Percentiles rank a stretch among this genome's conserved stretches.
phyloP scores from a whole-genome alignment of 2,888 invertebrate species.

The Xestia rhomboidea region DNA sequence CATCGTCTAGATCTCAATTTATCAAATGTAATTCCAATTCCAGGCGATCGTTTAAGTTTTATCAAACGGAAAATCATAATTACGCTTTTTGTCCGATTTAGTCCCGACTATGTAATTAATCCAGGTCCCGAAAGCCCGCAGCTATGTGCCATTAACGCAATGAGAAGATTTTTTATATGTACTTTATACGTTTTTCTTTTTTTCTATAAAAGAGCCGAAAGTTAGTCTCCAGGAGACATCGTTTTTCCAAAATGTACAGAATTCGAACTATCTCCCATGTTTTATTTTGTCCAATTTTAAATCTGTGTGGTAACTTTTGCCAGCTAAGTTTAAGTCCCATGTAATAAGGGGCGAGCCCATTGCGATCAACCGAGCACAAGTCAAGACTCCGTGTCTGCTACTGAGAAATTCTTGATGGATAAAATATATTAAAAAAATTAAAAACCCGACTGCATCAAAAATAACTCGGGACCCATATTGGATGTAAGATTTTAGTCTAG shows the following conservation, averaged over 20 bases:
- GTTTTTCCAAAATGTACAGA: too few species aligned
- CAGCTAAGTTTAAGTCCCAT: too few species aligned
- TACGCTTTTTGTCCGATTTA: constrained; percentile 18
- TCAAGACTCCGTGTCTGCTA: not conserved
- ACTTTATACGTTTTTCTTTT: not conserved
- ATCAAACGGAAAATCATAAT: constrained; percentile 23
- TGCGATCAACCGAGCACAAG: not conserved
- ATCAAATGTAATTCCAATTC: constrained; percentile 23
- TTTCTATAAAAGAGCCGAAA: too few species aligned
- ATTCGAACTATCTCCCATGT: too few species aligned
- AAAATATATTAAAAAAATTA: too few species aligned
- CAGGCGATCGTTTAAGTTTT: constrained; percentile 17
- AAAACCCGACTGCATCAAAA: too few species aligned
- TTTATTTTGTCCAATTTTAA: too few species aligned
- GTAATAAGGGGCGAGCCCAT: not conserved
- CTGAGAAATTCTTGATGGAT: not conserved
- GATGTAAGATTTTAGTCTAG: too few species aligned
- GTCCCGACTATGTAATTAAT: constrained; percentile 24
- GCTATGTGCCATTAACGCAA: not conserved
- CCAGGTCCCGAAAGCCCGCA: not conserved
- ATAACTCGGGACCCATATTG: too few species aligned
- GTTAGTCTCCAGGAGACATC: too few species aligned
- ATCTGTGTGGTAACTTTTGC: too few species aligned
- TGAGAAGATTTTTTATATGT: not conserved
- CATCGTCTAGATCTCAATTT: constrained; percentile 18